A percentile compares a stretch with the other conserved stretches of the same genome.
phyloP scores from a whole-genome alignment of 2,888 invertebrate genomes.

The Poecilus cupreus region DNA sequence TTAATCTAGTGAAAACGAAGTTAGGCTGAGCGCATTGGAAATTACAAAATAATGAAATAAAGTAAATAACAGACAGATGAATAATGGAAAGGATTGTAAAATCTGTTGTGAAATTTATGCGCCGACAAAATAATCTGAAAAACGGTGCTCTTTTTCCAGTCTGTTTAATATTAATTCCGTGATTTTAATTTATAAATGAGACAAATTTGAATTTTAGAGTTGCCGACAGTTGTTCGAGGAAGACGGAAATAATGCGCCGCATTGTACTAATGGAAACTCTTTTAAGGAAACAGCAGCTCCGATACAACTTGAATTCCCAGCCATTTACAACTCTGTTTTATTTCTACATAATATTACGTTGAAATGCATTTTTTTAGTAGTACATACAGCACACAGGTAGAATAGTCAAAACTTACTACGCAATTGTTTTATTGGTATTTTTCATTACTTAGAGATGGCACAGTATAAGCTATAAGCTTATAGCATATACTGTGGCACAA shows the following conservation, averaged over 20 bases:
- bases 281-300: constrained; percentile 24
- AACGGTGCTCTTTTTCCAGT: constrained; percentile 29
- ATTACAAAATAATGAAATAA: constrained; percentile 56
- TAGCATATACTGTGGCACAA: too few relatives aligned
- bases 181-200: constrained; percentile 47
- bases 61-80: constrained; percentile 50
- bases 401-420: too few relatives aligned
- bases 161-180: constrained; percentile 47
- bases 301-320: neutral
- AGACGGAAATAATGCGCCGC: constrained; percentile 20
- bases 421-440: too few relatives aligned
- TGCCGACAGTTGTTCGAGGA: constrained; percentile 39
- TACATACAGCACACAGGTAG: too few relatives aligned
- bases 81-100: constrained; percentile 53
- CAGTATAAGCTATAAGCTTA: too few relatives aligned
- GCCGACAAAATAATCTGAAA: constrained; percentile 32
- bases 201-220: constrained; percentile 42
- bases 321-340: constrained; percentile 6
- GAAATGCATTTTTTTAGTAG: too few relatives aligned
- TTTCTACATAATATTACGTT: neutral
- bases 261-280: constrained; percentile 38
- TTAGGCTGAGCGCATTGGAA: constrained; percentile 48
- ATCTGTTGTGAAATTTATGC: constrained; percentile 45
- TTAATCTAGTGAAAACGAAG: constrained; percentile 54
- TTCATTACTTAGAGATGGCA: too few relatives aligned